Evolutionary conservation across 2,888 invertebrate species (phyloP).

Genomic region (Lysandra coridon): DNA sequence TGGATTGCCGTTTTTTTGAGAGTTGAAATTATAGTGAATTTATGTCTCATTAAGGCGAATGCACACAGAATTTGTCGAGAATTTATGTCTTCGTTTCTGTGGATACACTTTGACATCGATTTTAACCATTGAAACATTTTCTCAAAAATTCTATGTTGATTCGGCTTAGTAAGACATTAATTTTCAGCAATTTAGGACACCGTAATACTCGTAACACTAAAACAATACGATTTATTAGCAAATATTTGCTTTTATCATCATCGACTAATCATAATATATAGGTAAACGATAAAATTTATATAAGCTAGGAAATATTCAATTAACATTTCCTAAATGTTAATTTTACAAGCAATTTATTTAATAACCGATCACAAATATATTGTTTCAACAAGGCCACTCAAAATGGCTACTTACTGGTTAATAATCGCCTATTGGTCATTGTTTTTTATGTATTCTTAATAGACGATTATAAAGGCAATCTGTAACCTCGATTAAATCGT

Average conservation of each 20-base stretch:
- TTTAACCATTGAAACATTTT: background rate
- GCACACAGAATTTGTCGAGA: no score
- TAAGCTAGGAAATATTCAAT: slow-evolving; percentile 6
- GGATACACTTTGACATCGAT: no score
- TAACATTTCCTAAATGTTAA: slow-evolving; percentile 10
- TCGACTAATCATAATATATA: background rate
- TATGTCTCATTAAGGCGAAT: no score
- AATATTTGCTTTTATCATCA: background rate
- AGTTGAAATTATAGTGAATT: no score
- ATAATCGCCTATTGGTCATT: background rate
- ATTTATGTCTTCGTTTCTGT: no score
- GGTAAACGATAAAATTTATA: background rate
- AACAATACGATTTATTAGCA: background rate
- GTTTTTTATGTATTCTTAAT: slow-evolving; percentile 10
- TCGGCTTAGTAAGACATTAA: background rate
- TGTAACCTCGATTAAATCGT: background rate
- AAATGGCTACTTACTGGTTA: background rate
- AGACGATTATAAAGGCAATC: background rate
- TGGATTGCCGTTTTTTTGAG: no score
- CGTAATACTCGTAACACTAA: background rate
- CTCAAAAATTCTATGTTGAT: background rate
- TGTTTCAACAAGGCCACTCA: slow-evolving; percentile 8
- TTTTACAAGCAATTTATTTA: slow-evolving; percentile 8
- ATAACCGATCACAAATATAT: background rate
- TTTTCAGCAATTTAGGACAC: background rate